Percentiles rank a stretch among this genome's conserved stretches.
phyloP scores from a whole-genome alignment of 1,140 invertebrate species.

The Papilio xuthus region DNA sequence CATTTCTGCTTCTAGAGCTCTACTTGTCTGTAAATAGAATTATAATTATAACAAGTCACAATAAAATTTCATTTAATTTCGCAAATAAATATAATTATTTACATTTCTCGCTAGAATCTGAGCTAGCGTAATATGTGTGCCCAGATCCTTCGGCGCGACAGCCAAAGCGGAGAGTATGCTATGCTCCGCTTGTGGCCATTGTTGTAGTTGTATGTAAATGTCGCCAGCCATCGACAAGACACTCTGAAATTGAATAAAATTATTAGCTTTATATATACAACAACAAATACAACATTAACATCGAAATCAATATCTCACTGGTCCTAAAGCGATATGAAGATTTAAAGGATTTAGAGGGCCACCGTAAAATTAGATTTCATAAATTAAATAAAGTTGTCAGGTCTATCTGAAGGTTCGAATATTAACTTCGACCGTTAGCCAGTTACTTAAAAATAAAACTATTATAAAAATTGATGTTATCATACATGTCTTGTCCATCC shows the following conservation, averaged over 20 bases:
- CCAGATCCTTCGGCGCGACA: slow-evolving; percentile 92
- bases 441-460: background rate
- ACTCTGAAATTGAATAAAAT: slow-evolving; percentile 81
- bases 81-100: slow-evolving; percentile 70
- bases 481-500: slow-evolving; percentile 76
- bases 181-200: slow-evolving; percentile 90
- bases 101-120: slow-evolving; percentile 95
- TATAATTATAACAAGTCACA: background rate
- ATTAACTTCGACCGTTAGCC: background rate
- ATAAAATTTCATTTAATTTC: background rate
- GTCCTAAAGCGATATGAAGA: too few relatives aligned
- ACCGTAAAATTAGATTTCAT: too few relatives aligned
- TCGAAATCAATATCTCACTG: too few relatives aligned
- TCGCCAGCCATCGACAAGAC: slow-evolving; percentile 94
- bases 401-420: background rate
- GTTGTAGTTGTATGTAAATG: slow-evolving; percentile 90
- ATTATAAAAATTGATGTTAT: background rate
- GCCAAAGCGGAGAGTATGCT: slow-evolving; percentile 92
- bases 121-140: slow-evolving; percentile 94
- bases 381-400: too few relatives aligned
- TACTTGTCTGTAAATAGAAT: slow-evolving; percentile 86
- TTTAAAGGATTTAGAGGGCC: too few relatives aligned
- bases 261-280: slow-evolving; percentile 31
- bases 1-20: slow-evolving; percentile 91
- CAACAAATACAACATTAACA: slow-evolving; percentile 11